Evolutionary conservation across 2,888 invertebrate genomes (phyloP).

Genomic region (Cyaniris semiargus): DNA sequence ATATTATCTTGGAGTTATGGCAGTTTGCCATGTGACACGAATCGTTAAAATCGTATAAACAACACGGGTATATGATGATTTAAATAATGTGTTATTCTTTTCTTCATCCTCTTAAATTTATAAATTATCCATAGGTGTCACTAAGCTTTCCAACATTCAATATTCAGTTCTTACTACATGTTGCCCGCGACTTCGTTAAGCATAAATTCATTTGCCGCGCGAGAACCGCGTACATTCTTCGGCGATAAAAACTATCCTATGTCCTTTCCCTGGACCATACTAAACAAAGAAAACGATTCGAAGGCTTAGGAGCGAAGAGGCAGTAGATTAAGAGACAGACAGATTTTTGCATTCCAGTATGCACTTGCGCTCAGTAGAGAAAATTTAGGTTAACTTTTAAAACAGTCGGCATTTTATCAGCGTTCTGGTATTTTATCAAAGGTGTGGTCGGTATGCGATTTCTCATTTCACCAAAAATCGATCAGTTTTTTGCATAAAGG

Average conservation of each 20-base stretch:
- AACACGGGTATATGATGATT: background rate
- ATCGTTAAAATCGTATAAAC: background rate
- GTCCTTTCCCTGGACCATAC: too few species aligned
- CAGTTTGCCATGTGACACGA: background rate
- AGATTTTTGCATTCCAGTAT: too few species aligned
- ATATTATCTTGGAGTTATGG: slow-evolving; percentile 7
- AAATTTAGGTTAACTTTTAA: too few species aligned
- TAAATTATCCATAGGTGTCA: background rate
- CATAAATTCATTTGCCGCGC: too few species aligned
- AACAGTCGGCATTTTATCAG: background rate
- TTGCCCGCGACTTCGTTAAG: too few species aligned
- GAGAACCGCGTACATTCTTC: too few species aligned
- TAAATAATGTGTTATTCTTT: background rate
- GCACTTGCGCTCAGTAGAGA: too few species aligned
- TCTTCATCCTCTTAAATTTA: background rate
- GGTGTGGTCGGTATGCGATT: slow-evolving; percentile 1
- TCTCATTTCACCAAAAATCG: slow-evolving; percentile 1
- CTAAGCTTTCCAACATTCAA: background rate
- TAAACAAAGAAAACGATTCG: too few species aligned
- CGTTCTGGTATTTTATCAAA: background rate
- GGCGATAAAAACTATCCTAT: too few species aligned
- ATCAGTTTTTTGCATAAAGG: slow-evolving; percentile 10
- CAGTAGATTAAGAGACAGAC: too few species aligned
- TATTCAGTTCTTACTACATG: too few species aligned
- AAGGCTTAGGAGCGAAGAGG: too few species aligned